These are phyloP conservation scores for Drosophila prosaltans DNA, from an alignment of 1,140 invertebrate species.

Conservation along the genomic window DNA sequence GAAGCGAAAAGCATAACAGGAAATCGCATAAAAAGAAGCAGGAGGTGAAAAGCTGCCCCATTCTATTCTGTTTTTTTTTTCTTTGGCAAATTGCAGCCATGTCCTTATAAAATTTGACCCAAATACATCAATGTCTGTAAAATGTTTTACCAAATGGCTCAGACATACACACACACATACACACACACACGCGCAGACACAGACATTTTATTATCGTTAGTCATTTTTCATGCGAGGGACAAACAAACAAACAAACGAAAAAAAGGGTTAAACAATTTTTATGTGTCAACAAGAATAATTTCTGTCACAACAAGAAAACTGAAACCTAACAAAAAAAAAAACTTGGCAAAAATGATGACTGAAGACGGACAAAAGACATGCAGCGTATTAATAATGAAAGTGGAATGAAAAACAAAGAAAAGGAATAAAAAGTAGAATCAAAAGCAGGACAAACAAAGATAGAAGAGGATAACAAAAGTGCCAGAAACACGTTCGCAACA, in stretches of 20 bases:
- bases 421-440: slow-evolving; percentile 21
- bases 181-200: slow-evolving; percentile 17
- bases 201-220: slow-evolving; percentile 67
- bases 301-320: slow-evolving; percentile 50
- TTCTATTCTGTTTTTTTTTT: slow-evolving; percentile 8
- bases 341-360: slow-evolving; percentile 59
- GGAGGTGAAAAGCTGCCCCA: neutral
- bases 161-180: slow-evolving; percentile 12
- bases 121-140: slow-evolving; percentile 71
- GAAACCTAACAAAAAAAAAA: slow-evolving; percentile 16
- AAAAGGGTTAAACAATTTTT: slow-evolving; percentile 77
- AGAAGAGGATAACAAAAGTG: slow-evolving; percentile 20
- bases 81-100: slow-evolving; percentile 6
- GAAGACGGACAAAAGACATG: slow-evolving; percentile 48
- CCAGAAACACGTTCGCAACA: slow-evolving; percentile 34
- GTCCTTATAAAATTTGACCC: slow-evolving; percentile 44
- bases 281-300: slow-evolving; percentile 80
- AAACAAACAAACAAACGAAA: neutral
- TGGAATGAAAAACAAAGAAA: slow-evolving; percentile 28
- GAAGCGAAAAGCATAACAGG: slow-evolving; percentile 13
- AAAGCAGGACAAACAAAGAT: slow-evolving; percentile 31
- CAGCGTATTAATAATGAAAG: slow-evolving; percentile 71
- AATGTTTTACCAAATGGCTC: slow-evolving; percentile 45
- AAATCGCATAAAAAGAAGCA: neutral
- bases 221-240: slow-evolving; percentile 61